Base-by-base conservation (phyloP, 2,113 vertebrate species). In the Urocitellus parryii region DNA sequence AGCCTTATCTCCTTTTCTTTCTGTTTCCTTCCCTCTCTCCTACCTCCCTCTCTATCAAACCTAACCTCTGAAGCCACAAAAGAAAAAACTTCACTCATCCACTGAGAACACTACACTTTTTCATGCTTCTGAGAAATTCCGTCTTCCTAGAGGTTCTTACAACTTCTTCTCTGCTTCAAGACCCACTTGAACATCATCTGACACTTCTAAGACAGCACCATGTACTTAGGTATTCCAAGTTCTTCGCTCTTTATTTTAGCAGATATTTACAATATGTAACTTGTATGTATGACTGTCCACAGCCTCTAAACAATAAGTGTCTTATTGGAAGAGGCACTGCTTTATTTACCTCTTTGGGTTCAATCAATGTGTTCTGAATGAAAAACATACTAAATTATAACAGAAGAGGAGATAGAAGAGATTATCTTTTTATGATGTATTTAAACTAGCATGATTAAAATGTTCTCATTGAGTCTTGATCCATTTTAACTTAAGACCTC, bases 361-460 rank as follows among this genome's bases (percentile, higher is more conserved):
- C 34, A 78, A 8, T 34, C 22, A 14, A 22, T 84, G 29, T 51
- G 25, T 84, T 83, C 5, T 91, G 51, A 93, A 48, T 74, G 34
- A 79, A 90, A 87, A 22, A 37, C 24, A 53, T 5, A 63, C 12
- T 32, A 78, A 78, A 67, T 25, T 72, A 39, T 83, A 39, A 78
- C 10, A 76, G 63, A 48, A 0, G 29, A 87, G 37, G 70, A 58
- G 18, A 58, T 8, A 58, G 56, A 58, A 58, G 56, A 58, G 56
- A 73, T 63, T 1, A 25, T 29, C 25, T 82, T 37, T 82, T 34
- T 70, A 63, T 11, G 39, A 45, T n/a, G 16, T 39, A 88, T 74
- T 93, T 77, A 94, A 94, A 37, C 32, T 34, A 58, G 9, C 45
- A 91, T 65, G 5, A 61, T 91, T 58, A 72, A 92, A 92, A 89